These are phyloP conservation scores for Calameuta filiformis DNA, from an alignment of 2,888 invertebrate genomes.

Conservation along the genomic window DNA sequence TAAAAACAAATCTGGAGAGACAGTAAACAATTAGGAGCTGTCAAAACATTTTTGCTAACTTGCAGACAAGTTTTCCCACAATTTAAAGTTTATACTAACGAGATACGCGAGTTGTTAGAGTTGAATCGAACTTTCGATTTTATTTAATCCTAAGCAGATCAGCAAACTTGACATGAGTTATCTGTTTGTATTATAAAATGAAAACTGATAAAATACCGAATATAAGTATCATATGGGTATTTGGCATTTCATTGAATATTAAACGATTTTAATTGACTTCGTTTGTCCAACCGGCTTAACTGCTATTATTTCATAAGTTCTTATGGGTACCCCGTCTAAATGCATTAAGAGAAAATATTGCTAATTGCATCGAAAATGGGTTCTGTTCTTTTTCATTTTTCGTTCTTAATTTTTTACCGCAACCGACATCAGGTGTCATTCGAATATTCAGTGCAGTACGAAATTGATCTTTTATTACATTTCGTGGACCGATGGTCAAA, in stretches of 20 bases:
- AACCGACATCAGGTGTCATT: no score
- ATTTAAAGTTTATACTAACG: not conserved
- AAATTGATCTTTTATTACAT: not conserved
- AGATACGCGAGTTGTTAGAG: not conserved
- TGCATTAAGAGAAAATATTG: no score
- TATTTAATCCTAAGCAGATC: not conserved
- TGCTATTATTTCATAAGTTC: no score
- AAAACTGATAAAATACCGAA: not conserved
- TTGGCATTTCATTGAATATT: no score
- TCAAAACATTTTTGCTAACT: not conserved
- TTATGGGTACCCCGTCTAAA: no score
- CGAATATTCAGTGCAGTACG: not conserved
- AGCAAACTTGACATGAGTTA: not conserved
- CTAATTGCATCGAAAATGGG: no score
- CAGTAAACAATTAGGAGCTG: not conserved
- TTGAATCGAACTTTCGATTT: not conserved
- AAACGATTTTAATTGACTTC: no score
- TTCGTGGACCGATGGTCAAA: not conserved
- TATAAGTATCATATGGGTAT: no score
- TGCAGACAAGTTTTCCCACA: not conserved
- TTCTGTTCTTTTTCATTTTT: no score
- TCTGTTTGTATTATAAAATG: no score
- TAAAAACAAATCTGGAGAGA: not conserved
- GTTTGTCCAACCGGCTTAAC: no score
- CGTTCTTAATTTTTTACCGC: no score